phyloP scores from a whole-genome alignment of 2,888 invertebrate genomes.

The Syritta pipiens region DNA sequence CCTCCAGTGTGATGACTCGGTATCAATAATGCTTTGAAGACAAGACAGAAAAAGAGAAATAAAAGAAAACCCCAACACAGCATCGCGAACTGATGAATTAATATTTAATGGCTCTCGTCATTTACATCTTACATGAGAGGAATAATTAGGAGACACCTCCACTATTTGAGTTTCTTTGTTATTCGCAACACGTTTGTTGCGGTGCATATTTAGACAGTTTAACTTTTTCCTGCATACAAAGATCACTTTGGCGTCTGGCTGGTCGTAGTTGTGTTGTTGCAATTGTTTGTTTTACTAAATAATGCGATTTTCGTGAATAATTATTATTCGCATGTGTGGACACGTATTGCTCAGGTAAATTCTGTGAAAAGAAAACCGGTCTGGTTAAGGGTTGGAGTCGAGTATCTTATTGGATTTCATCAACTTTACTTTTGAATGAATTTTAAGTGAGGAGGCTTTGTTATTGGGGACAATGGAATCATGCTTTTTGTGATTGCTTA shows the following conservation, averaged over 20 bases:
- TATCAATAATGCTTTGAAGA: conserved; percentile 23
- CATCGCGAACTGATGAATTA: conserved; percentile 40
- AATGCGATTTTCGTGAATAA: no score
- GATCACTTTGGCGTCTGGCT: neutral
- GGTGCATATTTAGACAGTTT: conserved; percentile 26
- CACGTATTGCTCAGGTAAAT: no score
- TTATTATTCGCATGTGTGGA: no score
- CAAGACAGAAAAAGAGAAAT: neutral
- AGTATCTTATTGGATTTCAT: no score
- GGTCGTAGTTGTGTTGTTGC: no score
- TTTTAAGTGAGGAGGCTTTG: no score
- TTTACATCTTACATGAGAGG: conserved; percentile 59
- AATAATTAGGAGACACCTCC: conserved; percentile 62
- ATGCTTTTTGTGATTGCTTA: no score
- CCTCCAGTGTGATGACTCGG: conserved; percentile 11
- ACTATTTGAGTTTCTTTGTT: conserved; percentile 1
- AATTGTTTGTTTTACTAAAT: no score
- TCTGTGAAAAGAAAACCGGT: no score
- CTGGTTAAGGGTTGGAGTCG: no score
- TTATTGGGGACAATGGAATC: no score
- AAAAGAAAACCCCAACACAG: conserved; percentile 11
- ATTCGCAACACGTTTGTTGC: conserved; percentile 18
- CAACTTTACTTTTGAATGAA: no score
- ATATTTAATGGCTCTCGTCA: conserved; percentile 58
- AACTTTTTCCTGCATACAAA: conserved; percentile 28